Base-by-base conservation (phyloP, 2,888 invertebrate species). In the Ornithoptera alexandrae region DNA sequence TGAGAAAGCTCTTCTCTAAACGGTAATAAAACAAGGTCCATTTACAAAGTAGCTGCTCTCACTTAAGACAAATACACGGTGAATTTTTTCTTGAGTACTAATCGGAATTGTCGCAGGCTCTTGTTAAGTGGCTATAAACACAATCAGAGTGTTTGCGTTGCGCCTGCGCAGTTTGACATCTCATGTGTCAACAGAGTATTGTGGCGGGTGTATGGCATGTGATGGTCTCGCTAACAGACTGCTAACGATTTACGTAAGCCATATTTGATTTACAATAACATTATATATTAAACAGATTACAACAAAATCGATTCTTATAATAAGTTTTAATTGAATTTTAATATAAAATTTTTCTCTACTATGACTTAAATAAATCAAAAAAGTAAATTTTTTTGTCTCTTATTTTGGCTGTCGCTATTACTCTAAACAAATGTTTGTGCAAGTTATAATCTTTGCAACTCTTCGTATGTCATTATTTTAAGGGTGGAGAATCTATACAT, bases 71-170 rank as follows among this genome's bases (percentile, higher is more conserved):
- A 89, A 89, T 77, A 88, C 79, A 76, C 78, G 78, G 84, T 84
- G 80, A 80, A 83, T 86, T 90, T 88, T 90, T 89, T 90, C 76
- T 79, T 86, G 85, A 81, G 83, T 81, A 86, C 87, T 91, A 89
- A 91, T 91, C 89, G 87, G 92, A 92, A 92, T 89, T 89, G 81
- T 92, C 84, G 85, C 92, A 77, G 84, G 77, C 74, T 81, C 80
- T 86, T 81, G 92, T 92, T 92, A 92, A 92, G 87, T 92, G 91
- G 90, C 92, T 87, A 89, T 92, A 92, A 92, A 92, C 92, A 92
- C 91, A 92, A 89, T 90, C 86, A 82, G 84, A 72, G 76, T 90
- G 87, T 92, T 92, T 91, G 86, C 78, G 71, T 71, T 81, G 87
- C 85, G 91, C 86, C 85, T 81, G 89, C 88, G 87, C 86, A 83